These are phyloP conservation scores for Lampris megalopsis DNA, from an alignment of 2,113 vertebrate species.

Conservation along the genomic window DNA sequence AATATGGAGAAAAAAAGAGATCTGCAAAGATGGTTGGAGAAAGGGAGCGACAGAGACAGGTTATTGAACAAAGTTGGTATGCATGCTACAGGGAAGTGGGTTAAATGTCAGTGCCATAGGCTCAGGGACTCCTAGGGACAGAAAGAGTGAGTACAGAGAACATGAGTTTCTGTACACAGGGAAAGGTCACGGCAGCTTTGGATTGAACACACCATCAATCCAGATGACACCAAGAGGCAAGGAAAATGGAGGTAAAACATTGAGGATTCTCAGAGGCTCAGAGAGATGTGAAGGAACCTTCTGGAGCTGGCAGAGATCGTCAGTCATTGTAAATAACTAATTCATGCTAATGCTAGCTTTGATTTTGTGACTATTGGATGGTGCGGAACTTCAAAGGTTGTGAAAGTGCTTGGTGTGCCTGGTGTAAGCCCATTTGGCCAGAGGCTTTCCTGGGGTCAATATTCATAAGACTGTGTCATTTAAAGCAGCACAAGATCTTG, in stretches of 20 bases:
- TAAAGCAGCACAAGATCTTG: constrained; percentile 24
- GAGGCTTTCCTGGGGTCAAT: constrained; percentile 18
- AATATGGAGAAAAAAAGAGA: no score
- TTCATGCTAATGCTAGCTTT: constrained; percentile 16
- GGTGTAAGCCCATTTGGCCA: constrained; percentile 1
- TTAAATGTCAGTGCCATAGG: constrained; percentile 61
- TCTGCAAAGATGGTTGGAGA: not conserved
- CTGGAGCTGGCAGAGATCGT: not conserved
- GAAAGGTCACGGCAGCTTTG: constrained; percentile 59
- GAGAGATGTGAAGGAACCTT: not conserved
- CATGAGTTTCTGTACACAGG: constrained; percentile 40
- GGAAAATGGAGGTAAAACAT: constrained; percentile 38
- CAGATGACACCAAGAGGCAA: constrained; percentile 24
- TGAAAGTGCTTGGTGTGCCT: not conserved
- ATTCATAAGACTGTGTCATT: constrained; percentile 32
- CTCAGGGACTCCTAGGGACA: constrained; percentile 33
- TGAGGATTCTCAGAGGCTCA: constrained; percentile 6
- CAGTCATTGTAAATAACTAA: not conserved
- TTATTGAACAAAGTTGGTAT: not conserved
- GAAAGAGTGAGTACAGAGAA: constrained; percentile 42
- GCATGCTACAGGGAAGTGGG: constrained; percentile 42
- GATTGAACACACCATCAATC: constrained; percentile 55
- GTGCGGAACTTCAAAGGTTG: not conserved
- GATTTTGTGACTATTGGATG: no score
- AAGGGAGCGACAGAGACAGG: not conserved